phyloP scores from a whole-genome alignment of 1,140 invertebrate species.

The Lamellibrachia luymesi region DNA sequence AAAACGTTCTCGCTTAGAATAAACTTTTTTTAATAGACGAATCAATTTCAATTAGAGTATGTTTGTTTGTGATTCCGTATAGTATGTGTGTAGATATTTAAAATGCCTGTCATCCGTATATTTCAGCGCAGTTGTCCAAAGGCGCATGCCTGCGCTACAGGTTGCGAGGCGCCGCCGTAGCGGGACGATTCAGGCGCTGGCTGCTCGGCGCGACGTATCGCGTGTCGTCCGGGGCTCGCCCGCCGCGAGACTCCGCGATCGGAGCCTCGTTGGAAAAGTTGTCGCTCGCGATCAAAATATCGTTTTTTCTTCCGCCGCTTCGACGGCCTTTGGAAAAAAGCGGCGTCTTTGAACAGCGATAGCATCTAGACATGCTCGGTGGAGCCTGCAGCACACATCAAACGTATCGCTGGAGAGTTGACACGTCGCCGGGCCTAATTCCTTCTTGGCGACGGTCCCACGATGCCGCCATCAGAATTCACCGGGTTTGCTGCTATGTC shows the following conservation, averaged over 20 bases:
- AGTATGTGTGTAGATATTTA: background rate
- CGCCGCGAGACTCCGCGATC: background rate
- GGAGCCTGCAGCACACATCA: background rate
- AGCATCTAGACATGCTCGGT: background rate
- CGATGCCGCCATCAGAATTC: background rate
- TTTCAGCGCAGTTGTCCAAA: background rate
- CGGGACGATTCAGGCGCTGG: background rate
- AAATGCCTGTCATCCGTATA: background rate
- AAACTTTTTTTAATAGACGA: background rate
- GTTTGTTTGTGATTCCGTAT: background rate
- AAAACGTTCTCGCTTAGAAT: background rate
- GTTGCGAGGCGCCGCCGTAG: background rate
- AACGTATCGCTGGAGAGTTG: background rate
- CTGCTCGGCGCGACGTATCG: background rate
- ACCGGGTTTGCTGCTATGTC: background rate
- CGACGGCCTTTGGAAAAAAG: background rate
- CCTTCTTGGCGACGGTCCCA: background rate
- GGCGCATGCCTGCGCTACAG: background rate
- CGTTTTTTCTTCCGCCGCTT: background rate
- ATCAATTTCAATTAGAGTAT: background rate
- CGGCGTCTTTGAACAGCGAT: constrained; percentile 3
- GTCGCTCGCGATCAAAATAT: background rate
- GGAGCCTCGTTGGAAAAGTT: background rate
- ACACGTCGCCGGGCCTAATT: background rate
- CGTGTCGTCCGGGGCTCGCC: background rate